Evolutionary conservation across 2,113 vertebrate species (phyloP).

Genomic region (Xerus inauris): DNA sequence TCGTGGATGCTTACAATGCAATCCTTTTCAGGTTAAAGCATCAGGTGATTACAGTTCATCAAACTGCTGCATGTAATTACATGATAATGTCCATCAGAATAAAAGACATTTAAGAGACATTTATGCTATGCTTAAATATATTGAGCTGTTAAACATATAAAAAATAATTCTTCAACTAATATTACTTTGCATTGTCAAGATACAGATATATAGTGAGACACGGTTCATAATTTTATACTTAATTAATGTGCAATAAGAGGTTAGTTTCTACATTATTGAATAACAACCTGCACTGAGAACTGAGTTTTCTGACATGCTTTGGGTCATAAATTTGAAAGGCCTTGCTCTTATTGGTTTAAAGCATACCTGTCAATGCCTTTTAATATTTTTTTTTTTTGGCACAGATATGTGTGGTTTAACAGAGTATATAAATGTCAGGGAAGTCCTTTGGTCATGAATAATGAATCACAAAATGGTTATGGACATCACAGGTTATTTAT

Average conservation of each 20-base stretch:
- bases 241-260: conserved; percentile 55
- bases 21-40: neutral
- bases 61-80: neutral
- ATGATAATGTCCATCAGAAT: neutral
- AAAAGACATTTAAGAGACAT: conserved; percentile 14
- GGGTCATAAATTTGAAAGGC: conserved; percentile 32
- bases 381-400: neutral
- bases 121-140: conserved; percentile 38
- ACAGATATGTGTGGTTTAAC: conserved; percentile 34
- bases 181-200: neutral
- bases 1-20: neutral
- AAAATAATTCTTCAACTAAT: conserved; percentile 53
- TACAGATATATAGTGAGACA: neutral
- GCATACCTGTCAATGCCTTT: neutral
- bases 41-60: neutral
- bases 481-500: conserved; percentile 54
- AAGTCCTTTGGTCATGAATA: conserved; percentile 20
- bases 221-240: conserved; percentile 62
- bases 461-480: conserved; percentile 44
- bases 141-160: conserved; percentile 23
- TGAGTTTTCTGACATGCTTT: conserved; percentile 7
- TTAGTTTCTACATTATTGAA: conserved; percentile 28
- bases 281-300: neutral
- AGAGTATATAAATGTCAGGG: conserved; percentile 66
- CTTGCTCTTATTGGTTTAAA: conserved; percentile 49